Evolutionary conservation across 2,888 invertebrate genomes (phyloP).

Genomic region (Stenodema calcarata): DNA sequence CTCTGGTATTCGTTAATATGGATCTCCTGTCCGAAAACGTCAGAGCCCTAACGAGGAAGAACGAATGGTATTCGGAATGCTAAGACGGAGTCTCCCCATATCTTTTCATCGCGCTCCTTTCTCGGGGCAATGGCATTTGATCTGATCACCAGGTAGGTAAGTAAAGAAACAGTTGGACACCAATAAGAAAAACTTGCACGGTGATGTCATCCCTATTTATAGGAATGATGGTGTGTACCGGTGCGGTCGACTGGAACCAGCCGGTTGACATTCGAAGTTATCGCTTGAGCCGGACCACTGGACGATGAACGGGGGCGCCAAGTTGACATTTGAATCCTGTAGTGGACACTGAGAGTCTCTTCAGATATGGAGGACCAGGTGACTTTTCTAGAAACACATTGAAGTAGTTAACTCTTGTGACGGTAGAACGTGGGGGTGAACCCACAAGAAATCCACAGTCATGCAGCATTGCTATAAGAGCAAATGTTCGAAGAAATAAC

Average conservation of each 20-base stretch:
- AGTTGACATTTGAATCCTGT: not conserved
- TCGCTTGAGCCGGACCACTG: not conserved
- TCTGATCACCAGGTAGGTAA: not conserved
- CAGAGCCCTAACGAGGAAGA: not conserved
- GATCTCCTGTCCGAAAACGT: not conserved
- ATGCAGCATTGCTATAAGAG: no score
- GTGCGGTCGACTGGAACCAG: not conserved
- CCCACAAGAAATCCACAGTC: no score
- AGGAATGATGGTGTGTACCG: constrained; percentile 1
- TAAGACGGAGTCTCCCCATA: not conserved
- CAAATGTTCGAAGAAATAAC: no score
- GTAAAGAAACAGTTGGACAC: not conserved
- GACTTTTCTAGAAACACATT: no score
- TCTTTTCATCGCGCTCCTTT: not conserved
- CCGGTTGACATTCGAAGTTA: constrained; percentile 13
- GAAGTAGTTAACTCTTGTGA: no score
- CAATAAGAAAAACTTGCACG: not conserved
- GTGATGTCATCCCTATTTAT: constrained; percentile 11
- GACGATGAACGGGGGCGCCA: not conserved
- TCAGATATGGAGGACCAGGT: no score
- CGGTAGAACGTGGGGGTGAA: no score
- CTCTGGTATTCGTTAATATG: not conserved
- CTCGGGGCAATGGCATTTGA: not conserved
- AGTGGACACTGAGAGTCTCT: no score
- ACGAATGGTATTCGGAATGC: not conserved